phyloP scores from a whole-genome alignment of 1,140 invertebrate genomes.

The Apis cerana region DNA sequence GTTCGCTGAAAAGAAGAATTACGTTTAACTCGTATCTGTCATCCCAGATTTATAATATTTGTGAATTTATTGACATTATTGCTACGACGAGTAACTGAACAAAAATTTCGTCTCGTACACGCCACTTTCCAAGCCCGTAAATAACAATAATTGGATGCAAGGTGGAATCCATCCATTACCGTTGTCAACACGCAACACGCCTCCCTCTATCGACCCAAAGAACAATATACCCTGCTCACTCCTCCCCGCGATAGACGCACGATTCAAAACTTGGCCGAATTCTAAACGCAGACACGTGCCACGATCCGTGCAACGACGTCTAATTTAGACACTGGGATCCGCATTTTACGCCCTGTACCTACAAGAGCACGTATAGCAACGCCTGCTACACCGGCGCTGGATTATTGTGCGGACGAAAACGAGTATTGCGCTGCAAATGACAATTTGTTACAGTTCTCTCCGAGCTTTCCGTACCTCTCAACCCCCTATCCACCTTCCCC shows the following conservation, averaged over 20 bases:
- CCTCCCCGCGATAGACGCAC: not conserved
- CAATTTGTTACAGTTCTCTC: conserved; percentile 66
- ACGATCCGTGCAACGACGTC: conserved; percentile 28
- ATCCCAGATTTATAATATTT: too few species aligned
- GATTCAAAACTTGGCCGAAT: not conserved
- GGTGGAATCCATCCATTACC: too few species aligned
- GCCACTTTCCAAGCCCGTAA: too few species aligned
- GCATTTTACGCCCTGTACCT: conserved; percentile 52
- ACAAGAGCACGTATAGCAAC: conserved; percentile 54
- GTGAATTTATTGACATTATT: too few species aligned
- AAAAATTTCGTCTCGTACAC: too few species aligned
- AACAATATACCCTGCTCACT: not conserved
- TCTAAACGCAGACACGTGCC: not conserved
- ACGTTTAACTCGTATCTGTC: too few species aligned
- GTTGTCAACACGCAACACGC: too few species aligned
- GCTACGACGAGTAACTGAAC: too few species aligned
- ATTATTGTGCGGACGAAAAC: conserved; percentile 65
- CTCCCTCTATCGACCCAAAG: too few species aligned
- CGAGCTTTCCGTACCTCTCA: conserved; percentile 21
- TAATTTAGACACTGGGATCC: conserved; percentile 51
- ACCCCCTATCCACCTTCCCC: not conserved
- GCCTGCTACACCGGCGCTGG: conserved; percentile 43
- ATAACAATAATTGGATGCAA: too few species aligned
- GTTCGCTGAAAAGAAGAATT: too few species aligned
- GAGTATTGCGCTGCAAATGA: conserved; percentile 68